Evolutionary conservation across 2,797 vertebrate genomes (phyloP).

Genomic region (Lagocephalus sceleratus): DNA sequence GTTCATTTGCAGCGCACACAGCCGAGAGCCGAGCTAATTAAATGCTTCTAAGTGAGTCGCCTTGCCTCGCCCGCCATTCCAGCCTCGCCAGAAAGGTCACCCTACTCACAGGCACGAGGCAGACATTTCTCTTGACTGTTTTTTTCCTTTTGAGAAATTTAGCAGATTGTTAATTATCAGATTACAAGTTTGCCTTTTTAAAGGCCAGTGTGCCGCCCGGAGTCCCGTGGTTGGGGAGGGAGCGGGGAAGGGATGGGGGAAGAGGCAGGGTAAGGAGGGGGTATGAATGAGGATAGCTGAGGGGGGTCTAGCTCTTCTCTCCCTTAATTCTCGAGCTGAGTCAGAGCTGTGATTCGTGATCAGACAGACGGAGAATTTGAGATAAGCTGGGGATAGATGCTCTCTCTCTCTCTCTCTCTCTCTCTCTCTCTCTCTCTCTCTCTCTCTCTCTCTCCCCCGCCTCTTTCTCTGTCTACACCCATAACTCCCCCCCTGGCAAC

Average conservation of each 20-base stretch:
- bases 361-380: slow-evolving; percentile 45
- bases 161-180: slow-evolving; percentile 80
- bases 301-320: slow-evolving; percentile 38
- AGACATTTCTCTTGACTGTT: slow-evolving; percentile 74
- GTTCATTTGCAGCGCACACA: slow-evolving; percentile 55
- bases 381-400: slow-evolving; percentile 46
- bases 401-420: slow-evolving; percentile 39
- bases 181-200: slow-evolving; percentile 74
- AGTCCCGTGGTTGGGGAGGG: slow-evolving; percentile 43
- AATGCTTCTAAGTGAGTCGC: slow-evolving; percentile 77
- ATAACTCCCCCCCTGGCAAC: slow-evolving; percentile 24
- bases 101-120: slow-evolving; percentile 68
- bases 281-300: slow-evolving; percentile 36
- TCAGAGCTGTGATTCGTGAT: slow-evolving; percentile 48
- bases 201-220: slow-evolving; percentile 67
- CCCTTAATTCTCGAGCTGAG: slow-evolving; percentile 43
- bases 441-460: too few species aligned
- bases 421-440: slow-evolving; percentile 27
- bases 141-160: slow-evolving; percentile 74
- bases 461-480: slow-evolving; percentile 31
- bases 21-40: slow-evolving; percentile 77
- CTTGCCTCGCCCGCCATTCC: slow-evolving; percentile 60
- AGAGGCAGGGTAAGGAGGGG: slow-evolving; percentile 9
- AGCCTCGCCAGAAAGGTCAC: slow-evolving; percentile 72
- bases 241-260: neutral